Evolutionary conservation across 1,140 invertebrate species (phyloP), one percentile per base, ranked within the genome.

Genomic region (Leguminivora glycinivorella): DNA sequence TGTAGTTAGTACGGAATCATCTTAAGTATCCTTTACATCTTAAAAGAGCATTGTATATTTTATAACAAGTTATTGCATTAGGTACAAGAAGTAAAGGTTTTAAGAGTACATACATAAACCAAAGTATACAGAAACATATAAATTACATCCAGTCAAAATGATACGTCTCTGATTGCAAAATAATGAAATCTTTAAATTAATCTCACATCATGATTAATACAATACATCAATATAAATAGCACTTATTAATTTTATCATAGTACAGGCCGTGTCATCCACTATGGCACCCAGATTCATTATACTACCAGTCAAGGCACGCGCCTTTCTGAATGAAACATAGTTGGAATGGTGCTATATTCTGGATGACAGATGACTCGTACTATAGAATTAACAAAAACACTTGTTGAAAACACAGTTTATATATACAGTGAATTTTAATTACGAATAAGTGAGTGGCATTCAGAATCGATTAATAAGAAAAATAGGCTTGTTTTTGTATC

Each of bases 221-320:
- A 63, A 63, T 34, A 29, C 14, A 63, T 63, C 58, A 63, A 17
- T 63, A 29, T 29, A 63, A 63, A 63, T 63, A 63, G 9, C 58
- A 29, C 26, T 63, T 17, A 31, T 63, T 34, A 29, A 29, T 1
- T 26, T 29, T 17, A 63, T 29, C 26, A n/a, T 63, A 24, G n/a
- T n/a, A n/a, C n/a, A n/a, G n/a, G n/a, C n/a, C n/a, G n/a, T n/a
- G n/a, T n/a, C n/a, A n/a, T n/a, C n/a, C n/a, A n/a, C n/a, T n/a
- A n/a, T n/a, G n/a, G n/a, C n/a, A n/a, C n/a, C n/a, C n/a, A n/a
- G n/a, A n/a, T n/a, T n/a, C n/a, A n/a, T n/a, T n/a, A n/a, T n/a
- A n/a, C n/a, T n/a, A n/a, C n/a, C n/a, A n/a, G n/a, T n/a, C n/a
- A n/a, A n/a, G n/a, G n/a, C n/a, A n/a, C n/a, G n/a, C n/a, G n/a